Conservation (phyloP, 2,888 invertebrate species). For the Globia sparganii region DNA sequence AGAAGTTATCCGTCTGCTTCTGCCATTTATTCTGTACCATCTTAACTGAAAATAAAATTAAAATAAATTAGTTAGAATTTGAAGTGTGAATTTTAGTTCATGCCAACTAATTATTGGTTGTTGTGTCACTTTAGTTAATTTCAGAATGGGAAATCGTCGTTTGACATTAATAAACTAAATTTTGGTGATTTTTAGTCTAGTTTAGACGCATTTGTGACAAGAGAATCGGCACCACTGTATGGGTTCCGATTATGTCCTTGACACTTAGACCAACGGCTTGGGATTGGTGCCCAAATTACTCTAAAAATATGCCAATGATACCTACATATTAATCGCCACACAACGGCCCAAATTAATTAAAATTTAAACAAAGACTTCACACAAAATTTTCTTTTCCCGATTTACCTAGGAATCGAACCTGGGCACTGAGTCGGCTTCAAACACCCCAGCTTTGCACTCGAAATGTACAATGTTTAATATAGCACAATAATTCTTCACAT, state of each 20-base stretch:
- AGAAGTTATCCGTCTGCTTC: background rate
- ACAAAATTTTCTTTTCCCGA: background rate
- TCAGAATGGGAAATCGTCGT: no score
- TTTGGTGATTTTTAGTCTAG: no score
- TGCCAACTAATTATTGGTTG: no score
- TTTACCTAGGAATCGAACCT: conserved; percentile 30
- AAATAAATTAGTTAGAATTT: background rate
- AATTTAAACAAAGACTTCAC: background rate
- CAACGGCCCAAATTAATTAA: background rate
- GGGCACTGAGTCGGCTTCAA: background rate
- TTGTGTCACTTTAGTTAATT: no score
- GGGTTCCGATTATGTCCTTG: background rate
- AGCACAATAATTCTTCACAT: background rate
- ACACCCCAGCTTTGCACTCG: background rate
- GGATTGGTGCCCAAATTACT: background rate
- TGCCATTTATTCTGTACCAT: background rate
- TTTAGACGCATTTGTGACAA: no score
- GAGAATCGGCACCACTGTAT: no score
- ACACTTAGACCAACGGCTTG: background rate
- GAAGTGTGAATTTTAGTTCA: no score
- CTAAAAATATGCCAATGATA: background rate
- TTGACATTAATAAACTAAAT: no score
- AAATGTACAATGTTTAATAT: background rate
- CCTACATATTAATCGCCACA: no score
- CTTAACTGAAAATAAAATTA: background rate